Conservation (phyloP, 30 jellyfish, hydroid and myxozoan genomes). For the Turritopsis rubra region DNA sequence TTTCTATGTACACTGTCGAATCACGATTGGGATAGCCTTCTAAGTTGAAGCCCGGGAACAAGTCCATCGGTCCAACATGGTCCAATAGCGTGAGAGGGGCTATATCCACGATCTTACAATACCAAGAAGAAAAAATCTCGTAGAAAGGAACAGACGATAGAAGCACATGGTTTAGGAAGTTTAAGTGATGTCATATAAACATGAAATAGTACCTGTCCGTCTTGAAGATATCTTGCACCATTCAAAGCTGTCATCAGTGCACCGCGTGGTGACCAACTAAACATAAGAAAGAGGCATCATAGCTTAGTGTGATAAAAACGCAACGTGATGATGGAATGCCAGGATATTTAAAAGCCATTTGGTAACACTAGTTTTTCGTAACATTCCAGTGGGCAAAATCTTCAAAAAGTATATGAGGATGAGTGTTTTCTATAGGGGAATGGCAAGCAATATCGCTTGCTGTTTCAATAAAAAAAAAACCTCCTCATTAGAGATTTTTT, state of each 20-base stretch:
- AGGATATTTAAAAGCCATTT: not conserved
- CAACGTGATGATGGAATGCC: no score
- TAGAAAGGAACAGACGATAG: no score
- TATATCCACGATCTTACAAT: conserved; percentile 74
- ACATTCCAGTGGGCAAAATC: not conserved
- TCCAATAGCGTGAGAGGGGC: conserved; percentile 69
- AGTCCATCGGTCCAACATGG: conserved; percentile 60
- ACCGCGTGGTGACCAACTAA: conserved; percentile 98
- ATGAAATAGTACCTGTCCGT: conserved; percentile 72
- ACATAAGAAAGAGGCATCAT: not conserved
- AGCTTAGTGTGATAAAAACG: no score
- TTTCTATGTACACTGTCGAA: conserved; percentile 64
- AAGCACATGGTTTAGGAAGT: no score
- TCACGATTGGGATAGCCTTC: conserved; percentile 98
- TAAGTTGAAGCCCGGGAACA: conserved; percentile 89
- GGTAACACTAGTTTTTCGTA: not conserved
- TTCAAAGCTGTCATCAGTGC: conserved; percentile 76
- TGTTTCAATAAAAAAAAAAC: no score
- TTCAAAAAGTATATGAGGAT: not conserved
- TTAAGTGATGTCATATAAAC: no score
- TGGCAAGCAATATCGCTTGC: no score
- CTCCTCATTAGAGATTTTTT: no score
- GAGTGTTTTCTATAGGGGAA: no score
- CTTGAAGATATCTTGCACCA: conserved; percentile 69
- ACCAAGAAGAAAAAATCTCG: no score